Conservation (phyloP, 2,113 vertebrate species). For the Emydocephalus ijimae region DNA sequence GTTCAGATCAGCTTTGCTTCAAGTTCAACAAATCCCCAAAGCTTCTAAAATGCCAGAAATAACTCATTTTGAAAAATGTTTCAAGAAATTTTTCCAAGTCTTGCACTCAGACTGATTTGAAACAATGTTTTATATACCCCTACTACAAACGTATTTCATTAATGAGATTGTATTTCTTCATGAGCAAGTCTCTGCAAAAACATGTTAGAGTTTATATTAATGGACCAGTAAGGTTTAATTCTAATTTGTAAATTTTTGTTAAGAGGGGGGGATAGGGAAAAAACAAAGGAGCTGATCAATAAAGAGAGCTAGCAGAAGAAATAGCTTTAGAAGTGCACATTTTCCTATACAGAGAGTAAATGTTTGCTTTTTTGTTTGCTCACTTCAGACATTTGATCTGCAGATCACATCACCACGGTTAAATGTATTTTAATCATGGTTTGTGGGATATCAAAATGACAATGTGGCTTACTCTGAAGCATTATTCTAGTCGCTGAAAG, state of each 20-base stretch:
- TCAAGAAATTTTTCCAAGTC: background rate
- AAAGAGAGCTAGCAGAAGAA: background rate
- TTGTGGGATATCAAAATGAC: background rate
- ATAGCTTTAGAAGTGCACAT: background rate
- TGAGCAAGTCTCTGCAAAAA: background rate
- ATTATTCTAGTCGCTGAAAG: background rate
- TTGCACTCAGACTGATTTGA: background rate
- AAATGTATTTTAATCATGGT: background rate
- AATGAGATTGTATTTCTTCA: background rate
- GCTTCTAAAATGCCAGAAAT: background rate
- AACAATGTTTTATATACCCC: background rate
- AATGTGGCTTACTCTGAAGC: background rate
- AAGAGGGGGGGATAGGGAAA: background rate
- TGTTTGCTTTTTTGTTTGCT: background rate
- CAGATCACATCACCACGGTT: background rate
- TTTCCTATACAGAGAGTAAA: background rate
- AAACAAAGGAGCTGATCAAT: background rate
- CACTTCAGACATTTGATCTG: background rate
- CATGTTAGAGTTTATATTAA: background rate
- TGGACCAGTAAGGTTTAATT: background rate
- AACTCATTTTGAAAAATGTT: background rate
- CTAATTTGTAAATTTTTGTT: background rate
- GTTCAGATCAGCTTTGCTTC: background rate
- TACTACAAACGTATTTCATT: background rate
- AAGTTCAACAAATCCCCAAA: background rate